Percentiles rank a stretch among this genome's conserved stretches.
Evolutionary conservation across 2,888 invertebrate species (phyloP).

Genomic region (Ceriagrion tenellum): DNA sequence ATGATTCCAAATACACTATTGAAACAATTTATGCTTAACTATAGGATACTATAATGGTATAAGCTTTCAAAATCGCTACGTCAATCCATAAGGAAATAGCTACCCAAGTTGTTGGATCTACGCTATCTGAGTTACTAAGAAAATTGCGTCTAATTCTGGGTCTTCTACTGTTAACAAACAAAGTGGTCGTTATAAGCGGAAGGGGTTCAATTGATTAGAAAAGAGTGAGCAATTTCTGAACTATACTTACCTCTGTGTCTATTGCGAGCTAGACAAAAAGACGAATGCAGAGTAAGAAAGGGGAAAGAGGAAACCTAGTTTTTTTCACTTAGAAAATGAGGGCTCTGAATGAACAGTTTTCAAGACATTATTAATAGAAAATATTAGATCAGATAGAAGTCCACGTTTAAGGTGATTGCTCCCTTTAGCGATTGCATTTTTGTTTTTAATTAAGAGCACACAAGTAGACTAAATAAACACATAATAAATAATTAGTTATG

Average conservation of each 20-base stretch:
- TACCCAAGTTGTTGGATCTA: neutral
- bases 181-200: slow-evolving; percentile 18
- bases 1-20: neutral
- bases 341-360: neutral
- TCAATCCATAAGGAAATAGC: neutral
- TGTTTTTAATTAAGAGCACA: neutral
- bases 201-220: slow-evolving; percentile 1
- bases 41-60: neutral
- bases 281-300: slow-evolving; percentile 56
- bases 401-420: neutral
- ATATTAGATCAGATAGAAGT: neutral
- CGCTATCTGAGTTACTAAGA: neutral
- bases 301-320: neutral
- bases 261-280: slow-evolving; percentile 63
- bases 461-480: neutral
- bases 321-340: neutral
- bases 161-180: neutral
- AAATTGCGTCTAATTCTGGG: neutral
- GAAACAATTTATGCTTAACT: neutral
- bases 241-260: slow-evolving; percentile 55
- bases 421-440: neutral
- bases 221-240: slow-evolving; percentile 25
- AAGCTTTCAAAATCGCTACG: neutral
- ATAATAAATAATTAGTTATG: neutral
- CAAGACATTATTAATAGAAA: neutral